Evolutionary conservation across 2,797 vertebrate species (phyloP), one percentile per base, ranked within the genome.

Genomic region (Cossypha dichroa): DNA sequence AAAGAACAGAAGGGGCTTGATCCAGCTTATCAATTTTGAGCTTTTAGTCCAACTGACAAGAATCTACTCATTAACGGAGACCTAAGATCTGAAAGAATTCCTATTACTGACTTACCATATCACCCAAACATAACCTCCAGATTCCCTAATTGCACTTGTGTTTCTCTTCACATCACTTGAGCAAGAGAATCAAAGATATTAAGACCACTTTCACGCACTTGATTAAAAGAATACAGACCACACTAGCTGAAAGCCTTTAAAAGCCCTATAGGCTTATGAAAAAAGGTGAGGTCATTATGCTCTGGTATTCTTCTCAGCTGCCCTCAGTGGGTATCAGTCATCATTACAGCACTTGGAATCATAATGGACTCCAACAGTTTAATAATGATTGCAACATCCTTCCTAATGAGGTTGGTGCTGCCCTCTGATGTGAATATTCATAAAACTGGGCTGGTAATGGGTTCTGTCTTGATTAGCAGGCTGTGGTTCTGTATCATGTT

Each of bases 331-430:
- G 90, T 96, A 96, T 95, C 93, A 96, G 94, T 94, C 90, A 92
- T 93, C 91, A 96, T 88, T 81, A 82, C 81, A 58, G 62, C 96
- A 88, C 90, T 96, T 33, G 52, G 68, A 95, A 94, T 95, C 95
- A 70, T 80, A 81, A 95, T 90, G 96, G 96, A 95, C 92, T 97
- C 93, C 97, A 97, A 96, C 93, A 90, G 97, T 89, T 95, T 97
- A 85, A 89, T 96, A 95, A 96, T 79, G 67, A 95, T 85, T 93
- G 90, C 43, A 88, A 92, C 88, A 95, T 94, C 95, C 72, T 93
- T 97, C 73, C 69, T 94, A 94, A 83, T 77, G 96, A 85, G 78
- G 81, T 78, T 87, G 94, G 85, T 69, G 91, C 96, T 68, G 85
- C 94, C 92, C 94, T 97, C 96, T 96, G 95, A 91, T 92, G 69